Evolutionary conservation across 2,113 vertebrate genomes (phyloP).

Genomic region (Ammodytes dubius): DNA sequence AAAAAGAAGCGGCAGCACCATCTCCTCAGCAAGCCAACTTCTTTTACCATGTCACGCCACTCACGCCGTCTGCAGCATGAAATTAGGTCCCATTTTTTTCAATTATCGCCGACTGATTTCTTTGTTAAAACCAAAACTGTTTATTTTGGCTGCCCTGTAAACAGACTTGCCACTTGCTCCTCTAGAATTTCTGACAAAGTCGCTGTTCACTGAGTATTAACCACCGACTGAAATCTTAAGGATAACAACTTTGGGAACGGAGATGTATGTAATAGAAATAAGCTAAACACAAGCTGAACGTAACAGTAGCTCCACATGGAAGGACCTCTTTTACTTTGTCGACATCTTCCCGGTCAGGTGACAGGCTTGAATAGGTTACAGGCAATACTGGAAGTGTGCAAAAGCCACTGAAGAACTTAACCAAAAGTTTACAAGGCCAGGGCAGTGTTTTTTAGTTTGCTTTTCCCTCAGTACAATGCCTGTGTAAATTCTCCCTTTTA

Average conservation of each 20-base stretch:
- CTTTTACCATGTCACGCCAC: neutral
- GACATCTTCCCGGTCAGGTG: neutral
- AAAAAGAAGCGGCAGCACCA: neutral
- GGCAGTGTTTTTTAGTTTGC: slow-evolving; percentile 1
- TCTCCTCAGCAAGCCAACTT: neutral
- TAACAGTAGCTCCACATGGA: slow-evolving; percentile 12
- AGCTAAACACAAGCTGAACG: slow-evolving; percentile 1
- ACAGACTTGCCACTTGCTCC: neutral
- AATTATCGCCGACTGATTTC: neutral
- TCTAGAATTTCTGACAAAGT: neutral
- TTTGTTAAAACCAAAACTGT: slow-evolving; percentile 4
- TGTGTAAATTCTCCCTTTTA: slow-evolving; percentile 67
- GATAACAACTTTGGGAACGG: neutral
- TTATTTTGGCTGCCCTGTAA: neutral
- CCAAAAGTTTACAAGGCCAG: neutral
- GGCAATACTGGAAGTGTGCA: neutral
- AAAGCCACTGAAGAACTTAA: slow-evolving; percentile 30
- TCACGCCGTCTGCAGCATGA: neutral
- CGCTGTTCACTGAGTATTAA: neutral
- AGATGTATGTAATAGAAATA: slow-evolving; percentile 7
- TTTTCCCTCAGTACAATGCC: slow-evolving; percentile 37
- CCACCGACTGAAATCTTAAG: neutral
- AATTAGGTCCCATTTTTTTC: neutral
- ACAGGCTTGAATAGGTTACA: slow-evolving; percentile 25
- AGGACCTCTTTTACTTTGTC: neutral